Percentiles rank a stretch among this genome's conserved stretches.
These are phyloP conservation scores for Amblyteles armatorius DNA, from an alignment of 2,888 invertebrate species.

Conservation along the genomic window DNA sequence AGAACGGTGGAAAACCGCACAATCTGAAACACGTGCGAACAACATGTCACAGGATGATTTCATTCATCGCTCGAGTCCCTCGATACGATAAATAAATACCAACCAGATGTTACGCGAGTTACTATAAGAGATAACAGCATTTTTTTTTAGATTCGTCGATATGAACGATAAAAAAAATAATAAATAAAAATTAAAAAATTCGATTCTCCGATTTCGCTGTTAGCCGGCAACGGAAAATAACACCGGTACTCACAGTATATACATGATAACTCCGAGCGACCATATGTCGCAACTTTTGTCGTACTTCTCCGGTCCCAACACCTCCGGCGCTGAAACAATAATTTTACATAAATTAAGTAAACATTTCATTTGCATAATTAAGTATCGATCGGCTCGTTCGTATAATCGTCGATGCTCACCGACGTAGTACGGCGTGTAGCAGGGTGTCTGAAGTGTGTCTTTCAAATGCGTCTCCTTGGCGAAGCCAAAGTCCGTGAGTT, in stretches of 20 bases:
- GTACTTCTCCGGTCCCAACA: slow-evolving; percentile 98
- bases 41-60: slow-evolving; percentile 8
- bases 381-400: neutral
- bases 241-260: slow-evolving; percentile 92
- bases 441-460: slow-evolving; percentile 97
- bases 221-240: neutral
- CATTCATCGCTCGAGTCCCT: neutral
- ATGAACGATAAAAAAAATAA: neutral
- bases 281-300: slow-evolving; percentile 99
- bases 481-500: slow-evolving; percentile 99
- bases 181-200: neutral
- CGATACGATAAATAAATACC: neutral
- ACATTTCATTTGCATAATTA: neutral
- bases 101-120: slow-evolving; percentile 9
- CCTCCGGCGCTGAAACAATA: slow-evolving; percentile 89
- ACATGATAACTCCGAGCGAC: slow-evolving; percentile 99
- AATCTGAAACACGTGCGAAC: slow-evolving; percentile 85
- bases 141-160: slow-evolving; percentile 14
- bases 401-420: slow-evolving; percentile 86
- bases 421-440: slow-evolving; percentile 99
- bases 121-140: slow-evolving; percentile 24
- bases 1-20: slow-evolving; percentile 99
- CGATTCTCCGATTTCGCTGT: neutral
- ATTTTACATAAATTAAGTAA: neutral
- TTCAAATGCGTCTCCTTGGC: slow-evolving; percentile 96